Conservation (phyloP, 1,140 invertebrate genomes). For the Fopius arisanus region DNA sequence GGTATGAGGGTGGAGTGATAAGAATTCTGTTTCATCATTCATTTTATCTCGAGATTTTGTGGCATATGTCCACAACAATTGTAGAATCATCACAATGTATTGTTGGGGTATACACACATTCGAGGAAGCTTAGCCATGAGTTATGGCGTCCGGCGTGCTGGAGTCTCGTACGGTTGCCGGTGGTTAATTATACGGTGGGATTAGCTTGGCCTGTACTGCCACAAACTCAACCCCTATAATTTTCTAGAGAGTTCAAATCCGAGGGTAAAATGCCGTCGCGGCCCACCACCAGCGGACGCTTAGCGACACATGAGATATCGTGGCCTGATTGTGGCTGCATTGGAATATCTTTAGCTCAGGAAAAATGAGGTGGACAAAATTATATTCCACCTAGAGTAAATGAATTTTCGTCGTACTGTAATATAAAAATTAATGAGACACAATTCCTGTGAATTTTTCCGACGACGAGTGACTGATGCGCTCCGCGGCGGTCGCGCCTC, state of each 20-base stretch:
- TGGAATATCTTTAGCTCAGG: conserved; percentile 6
- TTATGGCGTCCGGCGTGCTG: conserved; percentile 42
- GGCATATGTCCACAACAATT: conserved; percentile 13
- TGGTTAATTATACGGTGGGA: conserved; percentile 62
- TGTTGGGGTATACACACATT: conserved; percentile 5
- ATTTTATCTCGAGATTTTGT: not conserved
- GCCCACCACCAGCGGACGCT: conserved; percentile 1
- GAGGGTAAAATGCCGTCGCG: conserved; percentile 46
- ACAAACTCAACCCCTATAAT: conserved; percentile 57
- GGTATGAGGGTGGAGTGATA: too few species aligned
- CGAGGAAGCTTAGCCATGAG: conserved; percentile 51
- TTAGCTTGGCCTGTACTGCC: conserved; percentile 51
- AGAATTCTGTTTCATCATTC: too few species aligned
- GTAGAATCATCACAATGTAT: conserved; percentile 21
- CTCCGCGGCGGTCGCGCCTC: too few species aligned
- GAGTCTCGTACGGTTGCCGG: conserved; percentile 46
- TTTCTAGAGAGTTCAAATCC: conserved; percentile 58
- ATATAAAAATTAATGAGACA: too few species aligned
- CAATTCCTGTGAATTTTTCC: too few species aligned
- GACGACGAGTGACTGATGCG: too few species aligned
- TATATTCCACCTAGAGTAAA: too few species aligned
- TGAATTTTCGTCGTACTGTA: too few species aligned
- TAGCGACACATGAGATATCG: conserved; percentile 31
- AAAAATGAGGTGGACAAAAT: too few species aligned
- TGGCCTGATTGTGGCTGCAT: conserved; percentile 2